Conservation (phyloP, 2,113 vertebrate genomes). For the Myrmecobius fasciatus region DNA sequence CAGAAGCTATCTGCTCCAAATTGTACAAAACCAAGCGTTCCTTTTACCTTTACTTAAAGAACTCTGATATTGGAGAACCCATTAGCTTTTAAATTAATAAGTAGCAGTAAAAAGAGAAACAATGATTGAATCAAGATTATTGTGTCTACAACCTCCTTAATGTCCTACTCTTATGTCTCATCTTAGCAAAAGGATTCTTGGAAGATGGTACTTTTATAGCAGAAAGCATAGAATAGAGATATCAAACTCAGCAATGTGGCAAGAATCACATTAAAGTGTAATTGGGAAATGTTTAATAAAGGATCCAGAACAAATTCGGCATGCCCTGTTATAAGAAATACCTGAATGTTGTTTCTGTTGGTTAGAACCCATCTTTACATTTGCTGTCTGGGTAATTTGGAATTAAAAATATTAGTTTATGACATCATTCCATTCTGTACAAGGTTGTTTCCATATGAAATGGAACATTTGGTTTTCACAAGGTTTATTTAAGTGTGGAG, state of each 20-base stretch:
- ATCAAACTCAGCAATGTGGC: not conserved
- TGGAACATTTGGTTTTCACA: not conserved
- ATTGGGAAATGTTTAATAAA: not conserved
- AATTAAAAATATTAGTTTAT: not conserved
- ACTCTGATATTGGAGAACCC: not conserved
- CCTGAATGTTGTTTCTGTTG: not conserved
- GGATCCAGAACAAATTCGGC: not conserved
- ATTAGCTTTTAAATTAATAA: not conserved
- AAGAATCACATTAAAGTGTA: not conserved
- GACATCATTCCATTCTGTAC: not conserved
- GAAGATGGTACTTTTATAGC: not conserved
- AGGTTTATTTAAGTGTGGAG: constrained; percentile 19
- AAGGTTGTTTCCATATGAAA: not conserved
- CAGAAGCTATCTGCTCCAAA: not conserved
- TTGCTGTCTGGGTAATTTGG: not conserved
- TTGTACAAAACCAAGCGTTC: not conserved
- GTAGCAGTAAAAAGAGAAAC: not conserved
- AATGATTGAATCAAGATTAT: not conserved
- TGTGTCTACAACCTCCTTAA: not conserved
- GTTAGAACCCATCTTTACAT: not conserved
- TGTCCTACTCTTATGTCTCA: not conserved
- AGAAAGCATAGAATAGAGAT: not conserved
- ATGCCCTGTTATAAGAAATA: not conserved
- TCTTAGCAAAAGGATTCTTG: not conserved
- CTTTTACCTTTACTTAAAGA: not conserved